phyloP scores from a whole-genome alignment of 2,797 vertebrate genomes.

The Tenualosa ilisha region DNA sequence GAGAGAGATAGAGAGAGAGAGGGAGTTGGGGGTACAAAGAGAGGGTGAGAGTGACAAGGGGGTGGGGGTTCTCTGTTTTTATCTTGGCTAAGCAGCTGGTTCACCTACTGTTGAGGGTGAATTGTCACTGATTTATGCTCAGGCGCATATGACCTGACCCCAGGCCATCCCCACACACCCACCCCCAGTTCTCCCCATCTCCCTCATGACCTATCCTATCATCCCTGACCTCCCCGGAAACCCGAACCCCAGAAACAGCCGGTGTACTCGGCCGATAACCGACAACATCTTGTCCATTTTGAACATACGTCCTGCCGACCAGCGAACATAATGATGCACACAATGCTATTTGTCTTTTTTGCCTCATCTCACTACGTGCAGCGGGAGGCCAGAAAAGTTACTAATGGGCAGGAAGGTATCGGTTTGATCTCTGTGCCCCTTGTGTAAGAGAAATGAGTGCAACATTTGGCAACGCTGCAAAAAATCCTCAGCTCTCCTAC shows the following conservation, averaged over 20 bases:
- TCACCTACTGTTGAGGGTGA: conserved; percentile 34
- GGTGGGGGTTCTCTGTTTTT: neutral
- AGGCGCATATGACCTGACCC: conserved; percentile 31
- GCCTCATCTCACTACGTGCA: neutral
- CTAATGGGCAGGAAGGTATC: conserved; percentile 9
- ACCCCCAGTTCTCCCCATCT: neutral
- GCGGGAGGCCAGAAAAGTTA: neutral
- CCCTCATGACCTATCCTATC: neutral
- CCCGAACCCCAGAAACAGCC: neutral
- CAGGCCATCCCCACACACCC: neutral
- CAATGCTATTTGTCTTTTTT: conserved; percentile 6
- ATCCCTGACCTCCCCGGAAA: neutral
- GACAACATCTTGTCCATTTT: neutral
- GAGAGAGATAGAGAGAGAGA: neutral
- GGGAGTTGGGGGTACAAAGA: conserved; percentile 23
- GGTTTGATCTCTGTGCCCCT: neutral
- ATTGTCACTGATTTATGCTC: conserved; percentile 47
- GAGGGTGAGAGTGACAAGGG: conserved; percentile 1
- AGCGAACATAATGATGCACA: neutral
- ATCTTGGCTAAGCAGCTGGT: conserved; percentile 28
- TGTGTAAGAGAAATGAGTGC: conserved; percentile 1
- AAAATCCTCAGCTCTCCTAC: neutral
- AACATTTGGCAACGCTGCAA: neutral
- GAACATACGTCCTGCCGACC: neutral
- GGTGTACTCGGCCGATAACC: neutral